These are phyloP conservation scores for Hemibagrus wyckioides DNA, from an alignment of 2,113 vertebrate genomes.

Conservation along the genomic window DNA sequence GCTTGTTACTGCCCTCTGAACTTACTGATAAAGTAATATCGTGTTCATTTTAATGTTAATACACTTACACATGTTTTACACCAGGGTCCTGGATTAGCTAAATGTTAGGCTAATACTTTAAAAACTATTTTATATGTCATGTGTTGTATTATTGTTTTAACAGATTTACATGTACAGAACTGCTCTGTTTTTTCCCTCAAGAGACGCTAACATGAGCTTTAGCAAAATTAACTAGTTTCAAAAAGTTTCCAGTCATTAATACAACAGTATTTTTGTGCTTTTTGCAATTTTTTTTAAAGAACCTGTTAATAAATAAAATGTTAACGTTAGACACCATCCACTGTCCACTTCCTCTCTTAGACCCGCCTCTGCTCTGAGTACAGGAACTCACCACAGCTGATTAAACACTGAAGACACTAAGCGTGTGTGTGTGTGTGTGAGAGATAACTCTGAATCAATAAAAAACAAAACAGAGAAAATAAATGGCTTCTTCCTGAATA, in stretches of 20 bases:
- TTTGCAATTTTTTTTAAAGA: neutral
- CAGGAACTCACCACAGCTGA: neutral
- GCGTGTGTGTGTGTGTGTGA: neutral
- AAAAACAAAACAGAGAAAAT: neutral
- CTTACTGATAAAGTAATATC: neutral
- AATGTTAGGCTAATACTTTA: neutral
- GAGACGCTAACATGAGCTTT: neutral
- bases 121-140: neutral
- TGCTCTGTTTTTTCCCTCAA: neutral
- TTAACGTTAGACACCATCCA: neutral
- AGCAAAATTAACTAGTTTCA: neutral
- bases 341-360: neutral
- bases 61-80: too few relatives aligned
- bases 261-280: neutral
- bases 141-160: neutral
- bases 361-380: neutral
- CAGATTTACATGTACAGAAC: neutral
- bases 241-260: neutral
- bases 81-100: neutral
- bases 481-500: neutral
- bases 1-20: constrained; percentile 25
- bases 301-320: neutral
- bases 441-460: too few relatives aligned
- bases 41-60: neutral
- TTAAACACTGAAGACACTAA: too few relatives aligned